A percentile compares a stretch with the other conserved stretches of the same genome.
These are phyloP conservation scores for Electrophaes corylata DNA, from an alignment of 2,888 invertebrate genomes.

Conservation along the genomic window DNA sequence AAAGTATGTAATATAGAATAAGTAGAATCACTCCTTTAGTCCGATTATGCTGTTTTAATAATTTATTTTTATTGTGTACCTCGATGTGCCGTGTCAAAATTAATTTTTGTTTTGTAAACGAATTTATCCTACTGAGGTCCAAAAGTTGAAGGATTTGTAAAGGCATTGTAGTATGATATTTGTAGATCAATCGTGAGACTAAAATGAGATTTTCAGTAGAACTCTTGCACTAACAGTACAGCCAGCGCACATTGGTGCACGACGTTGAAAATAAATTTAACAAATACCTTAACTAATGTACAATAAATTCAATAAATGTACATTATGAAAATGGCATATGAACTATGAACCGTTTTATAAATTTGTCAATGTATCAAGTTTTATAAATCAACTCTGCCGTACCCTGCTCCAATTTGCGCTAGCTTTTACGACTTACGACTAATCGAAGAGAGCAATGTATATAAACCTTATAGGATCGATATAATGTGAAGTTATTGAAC, in stretches of 20 bases:
- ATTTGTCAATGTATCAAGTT: too few species aligned
- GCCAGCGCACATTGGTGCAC: too few species aligned
- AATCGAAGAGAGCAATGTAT: background rate
- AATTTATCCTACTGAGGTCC: slow-evolving; percentile 26
- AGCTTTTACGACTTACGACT: too few species aligned
- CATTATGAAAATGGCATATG: too few species aligned
- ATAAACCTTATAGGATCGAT: background rate
- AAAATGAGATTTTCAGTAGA: background rate
- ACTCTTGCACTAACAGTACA: slow-evolving; percentile 11
- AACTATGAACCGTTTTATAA: too few species aligned
- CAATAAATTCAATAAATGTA: too few species aligned
- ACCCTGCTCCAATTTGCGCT: too few species aligned
- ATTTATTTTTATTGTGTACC: slow-evolving; percentile 66
- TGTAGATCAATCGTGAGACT: background rate
- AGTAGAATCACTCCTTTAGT: slow-evolving; percentile 79
- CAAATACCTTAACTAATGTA: too few species aligned
- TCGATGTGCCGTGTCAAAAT: slow-evolving; percentile 37
- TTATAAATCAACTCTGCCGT: too few species aligned
- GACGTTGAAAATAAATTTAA: too few species aligned
- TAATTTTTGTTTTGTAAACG: slow-evolving; percentile 21
- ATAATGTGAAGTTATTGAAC: background rate
- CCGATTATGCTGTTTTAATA: slow-evolving; percentile 72
- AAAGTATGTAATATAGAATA: slow-evolving; percentile 69
- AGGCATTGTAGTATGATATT: slow-evolving; percentile 8
- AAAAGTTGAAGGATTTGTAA: slow-evolving; percentile 6